Percentiles rank a stretch among this genome's conserved stretches.
Conservation (phyloP, 2,888 invertebrate genomes). For the Cistogaster globosa region DNA sequence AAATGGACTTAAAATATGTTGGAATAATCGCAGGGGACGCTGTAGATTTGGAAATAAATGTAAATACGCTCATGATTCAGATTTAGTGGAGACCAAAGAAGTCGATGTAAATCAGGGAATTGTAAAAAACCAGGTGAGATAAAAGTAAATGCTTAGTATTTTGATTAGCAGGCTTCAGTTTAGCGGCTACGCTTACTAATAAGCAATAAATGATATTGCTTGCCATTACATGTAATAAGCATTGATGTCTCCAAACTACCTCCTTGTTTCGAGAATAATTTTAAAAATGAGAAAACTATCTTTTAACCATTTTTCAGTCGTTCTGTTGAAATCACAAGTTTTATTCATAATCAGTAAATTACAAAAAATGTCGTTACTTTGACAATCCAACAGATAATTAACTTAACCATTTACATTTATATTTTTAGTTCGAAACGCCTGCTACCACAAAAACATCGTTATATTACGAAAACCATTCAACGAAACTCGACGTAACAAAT, state of each 20-base stretch:
- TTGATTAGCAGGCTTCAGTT: too few species aligned
- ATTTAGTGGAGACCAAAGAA: conserved; percentile 83
- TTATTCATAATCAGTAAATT: too few species aligned
- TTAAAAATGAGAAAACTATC: too few species aligned
- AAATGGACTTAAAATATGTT: conserved; percentile 95
- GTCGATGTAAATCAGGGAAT: neutral
- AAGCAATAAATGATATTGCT: too few species aligned
- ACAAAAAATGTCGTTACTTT: too few species aligned
- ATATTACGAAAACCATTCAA: neutral
- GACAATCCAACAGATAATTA: neutral
- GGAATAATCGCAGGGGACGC: conserved; percentile 95
- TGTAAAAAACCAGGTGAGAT: conserved; percentile 31
- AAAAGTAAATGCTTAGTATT: neutral
- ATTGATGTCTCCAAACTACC: too few species aligned
- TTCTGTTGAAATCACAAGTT: too few species aligned
- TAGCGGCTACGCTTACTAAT: too few species aligned
- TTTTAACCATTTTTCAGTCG: too few species aligned
- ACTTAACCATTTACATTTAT: neutral
- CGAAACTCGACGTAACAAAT: neutral
- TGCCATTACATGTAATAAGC: too few species aligned
- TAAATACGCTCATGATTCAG: conserved; percentile 95
- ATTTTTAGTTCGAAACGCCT: conserved; percentile 58
- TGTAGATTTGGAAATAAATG: conserved; percentile 96
- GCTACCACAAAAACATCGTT: neutral
- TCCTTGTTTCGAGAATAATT: too few species aligned